Percentiles rank a stretch among this genome's conserved stretches.
Conservation (phyloP, 2,797 vertebrate genomes). For the Limnodromus scolopaceus region DNA sequence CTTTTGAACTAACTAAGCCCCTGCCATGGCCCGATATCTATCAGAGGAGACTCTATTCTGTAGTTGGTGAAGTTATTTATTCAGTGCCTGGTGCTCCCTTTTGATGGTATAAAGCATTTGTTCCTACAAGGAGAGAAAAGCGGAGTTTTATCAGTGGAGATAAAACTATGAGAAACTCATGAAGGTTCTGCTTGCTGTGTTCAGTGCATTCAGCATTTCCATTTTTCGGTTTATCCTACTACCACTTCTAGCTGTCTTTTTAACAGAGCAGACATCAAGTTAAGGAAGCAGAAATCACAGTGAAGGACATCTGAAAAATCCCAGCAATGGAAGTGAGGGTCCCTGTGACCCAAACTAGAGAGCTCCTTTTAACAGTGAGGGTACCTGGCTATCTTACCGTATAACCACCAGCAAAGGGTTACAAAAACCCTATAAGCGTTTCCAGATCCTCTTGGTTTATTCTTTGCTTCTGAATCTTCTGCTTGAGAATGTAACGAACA, state of each 20-base stretch:
- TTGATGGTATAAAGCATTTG: accelerated
- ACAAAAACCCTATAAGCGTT: neutral
- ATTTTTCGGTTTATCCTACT: conserved; percentile 22
- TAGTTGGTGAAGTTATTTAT: neutral
- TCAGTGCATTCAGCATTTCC: conserved; percentile 20
- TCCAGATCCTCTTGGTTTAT: neutral
- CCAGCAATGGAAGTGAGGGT: neutral
- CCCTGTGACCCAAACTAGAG: neutral
- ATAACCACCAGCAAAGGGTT: neutral
- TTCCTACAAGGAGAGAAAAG: neutral
- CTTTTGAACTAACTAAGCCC: neutral
- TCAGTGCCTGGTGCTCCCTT: neutral
- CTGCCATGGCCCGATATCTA: neutral
- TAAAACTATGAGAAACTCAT: neutral
- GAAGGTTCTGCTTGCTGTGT: neutral
- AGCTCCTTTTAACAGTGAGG: neutral
- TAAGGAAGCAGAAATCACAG: neutral
- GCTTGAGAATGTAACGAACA: neutral
- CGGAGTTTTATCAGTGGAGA: neutral
- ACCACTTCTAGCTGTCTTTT: neutral
- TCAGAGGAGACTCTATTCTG: neutral
- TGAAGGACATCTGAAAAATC: neutral
- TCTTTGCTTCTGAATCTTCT: neutral
- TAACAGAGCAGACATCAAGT: neutral
- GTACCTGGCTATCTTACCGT: neutral